phyloP scores from a whole-genome alignment of 1,140 invertebrate species.

The Psilanteris sp. region DNA sequence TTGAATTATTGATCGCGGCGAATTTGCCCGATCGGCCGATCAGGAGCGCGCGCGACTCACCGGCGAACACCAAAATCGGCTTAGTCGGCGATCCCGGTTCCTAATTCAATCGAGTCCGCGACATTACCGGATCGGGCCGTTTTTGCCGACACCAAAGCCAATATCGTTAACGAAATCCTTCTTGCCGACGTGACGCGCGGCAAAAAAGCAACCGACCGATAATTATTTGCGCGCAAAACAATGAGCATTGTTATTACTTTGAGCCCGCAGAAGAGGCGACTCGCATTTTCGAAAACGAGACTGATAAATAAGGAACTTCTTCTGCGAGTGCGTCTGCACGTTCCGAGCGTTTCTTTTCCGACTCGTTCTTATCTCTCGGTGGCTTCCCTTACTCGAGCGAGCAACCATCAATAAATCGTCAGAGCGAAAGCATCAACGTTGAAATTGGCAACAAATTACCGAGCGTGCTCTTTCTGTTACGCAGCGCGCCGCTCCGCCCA shows the following conservation, averaged over 20 bases:
- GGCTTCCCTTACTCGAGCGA: slow-evolving; percentile 12
- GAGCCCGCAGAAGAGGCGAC: background rate
- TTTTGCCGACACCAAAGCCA: too few species aligned
- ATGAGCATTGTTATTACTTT: slow-evolving; percentile 7
- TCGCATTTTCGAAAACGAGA: background rate
- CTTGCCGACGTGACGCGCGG: too few species aligned
- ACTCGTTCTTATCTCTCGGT: slow-evolving; percentile 7
- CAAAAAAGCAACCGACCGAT: slow-evolving; percentile 21
- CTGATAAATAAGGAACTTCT: slow-evolving; percentile 34
- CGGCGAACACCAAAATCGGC: too few species aligned
- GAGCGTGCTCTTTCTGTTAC: slow-evolving; percentile 49
- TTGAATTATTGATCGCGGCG: too few species aligned
- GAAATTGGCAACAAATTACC: slow-evolving; percentile 69
- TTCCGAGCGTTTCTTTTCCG: slow-evolving; percentile 24
- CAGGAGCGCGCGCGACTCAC: too few species aligned
- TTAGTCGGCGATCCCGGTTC: too few species aligned
- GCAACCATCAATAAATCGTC: slow-evolving; percentile 58
- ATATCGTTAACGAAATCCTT: too few species aligned
- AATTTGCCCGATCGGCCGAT: too few species aligned
- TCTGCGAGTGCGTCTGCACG: background rate
- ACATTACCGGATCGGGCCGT: too few species aligned
- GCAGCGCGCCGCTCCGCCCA: slow-evolving; percentile 53
- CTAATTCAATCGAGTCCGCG: too few species aligned
- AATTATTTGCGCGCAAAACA: slow-evolving; percentile 17
- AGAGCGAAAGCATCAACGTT: slow-evolving; percentile 59